Base-by-base conservation (phyloP, 2,797 vertebrate species). In the Coendou prehensilis region DNA sequence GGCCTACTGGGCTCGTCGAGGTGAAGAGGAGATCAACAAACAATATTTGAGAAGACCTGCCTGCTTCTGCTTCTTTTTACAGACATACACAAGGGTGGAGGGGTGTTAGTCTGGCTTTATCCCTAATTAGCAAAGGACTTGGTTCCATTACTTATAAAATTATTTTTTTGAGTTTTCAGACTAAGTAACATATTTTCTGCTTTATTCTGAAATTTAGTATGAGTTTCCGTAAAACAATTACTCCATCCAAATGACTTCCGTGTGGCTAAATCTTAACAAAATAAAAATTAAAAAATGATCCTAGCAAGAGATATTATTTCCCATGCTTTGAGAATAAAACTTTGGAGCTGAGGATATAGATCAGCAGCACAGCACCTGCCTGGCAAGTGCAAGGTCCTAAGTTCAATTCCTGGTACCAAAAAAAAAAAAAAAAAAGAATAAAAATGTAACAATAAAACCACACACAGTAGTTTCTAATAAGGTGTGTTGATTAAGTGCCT, bases 101-200 rank as follows among this genome's bases (percentile, higher is more conserved):
- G 1, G 20, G 50, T 3, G 11, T 63, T 10, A 18, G 7, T 79
- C 52, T 64, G 28, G 13, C 61, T 59, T 69, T 80, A 79, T 22
- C 26, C 56, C 64, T 69, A 67, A 52, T 52, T 28, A 84, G 28
- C 71, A 13, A 90, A 15, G 57, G 11, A 52, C 30, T 15, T 45
- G 9, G 33, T 67, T 63, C n/a, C n/a, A 69, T 20, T 88, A 3
- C 63, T 26, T 73, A 28, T 52, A 87, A 88, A 47, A 89, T 54
- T 52, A 78, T 5, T 76, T 61, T 13, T 71, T 20, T 85, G 56
- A 67, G 9, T 61, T 86, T 94, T 86, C 61, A 89, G n/a, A 91
- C 73, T 61, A 85, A 96, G 67, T 23, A 45, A 41, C 54, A 64
- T 69, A 28, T 93, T 93, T 84, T 92, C 63, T 61, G 13, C 11